Evolutionary conservation across 2,113 vertebrate species (phyloP), one percentile per base, ranked within the genome.

Genomic region (Anolis carolinensis): DNA sequence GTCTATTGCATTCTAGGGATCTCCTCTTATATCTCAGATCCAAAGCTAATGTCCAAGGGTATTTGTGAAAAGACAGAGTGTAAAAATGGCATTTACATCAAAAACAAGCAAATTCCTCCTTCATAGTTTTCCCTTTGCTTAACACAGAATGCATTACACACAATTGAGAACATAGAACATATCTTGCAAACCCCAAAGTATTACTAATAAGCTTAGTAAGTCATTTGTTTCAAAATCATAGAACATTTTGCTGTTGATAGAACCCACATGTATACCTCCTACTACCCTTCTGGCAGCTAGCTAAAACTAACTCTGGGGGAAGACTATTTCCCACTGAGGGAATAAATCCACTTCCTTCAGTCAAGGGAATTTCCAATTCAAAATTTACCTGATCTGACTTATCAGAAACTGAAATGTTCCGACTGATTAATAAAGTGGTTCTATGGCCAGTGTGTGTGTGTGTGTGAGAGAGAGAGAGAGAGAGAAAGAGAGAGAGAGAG

Each of bases 301-400:
- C 70, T 86, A 80, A 80, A 86, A 72, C 27, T 79, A 86, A 86
- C 27, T 79, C 67, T 80, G 27, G 36, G 36, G 84, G 77, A 80
- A 80, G 36, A 63, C 50, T 48, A 21, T 86, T 30, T 86, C 68
- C 84, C 84, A 79, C 68, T 18, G 84, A 73, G 20, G 62, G 52
- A 86, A 72, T 79, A 80, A 73, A 30, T 72, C 50, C 18, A 44
- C 34, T 85, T 76, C 36, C 50, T 85, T n/a, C 67, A 59, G 6
- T 68, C 44, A 70, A 79, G 52, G 76, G 77, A 62, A 67, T 84
- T 76, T 83, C 82, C 71, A 79, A 59, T 65, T 78, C 63, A 55
- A 34, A 30, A 71, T 52, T 62, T 32, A 39, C 81, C 70, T 73
- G 25, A 62, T 70, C 34, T 62, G 34, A 20, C 32, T 73, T 73